These are phyloP conservation scores for Aptenodytes patagonicus DNA, from an alignment of 2,113 vertebrate genomes.

Conservation along the genomic window DNA sequence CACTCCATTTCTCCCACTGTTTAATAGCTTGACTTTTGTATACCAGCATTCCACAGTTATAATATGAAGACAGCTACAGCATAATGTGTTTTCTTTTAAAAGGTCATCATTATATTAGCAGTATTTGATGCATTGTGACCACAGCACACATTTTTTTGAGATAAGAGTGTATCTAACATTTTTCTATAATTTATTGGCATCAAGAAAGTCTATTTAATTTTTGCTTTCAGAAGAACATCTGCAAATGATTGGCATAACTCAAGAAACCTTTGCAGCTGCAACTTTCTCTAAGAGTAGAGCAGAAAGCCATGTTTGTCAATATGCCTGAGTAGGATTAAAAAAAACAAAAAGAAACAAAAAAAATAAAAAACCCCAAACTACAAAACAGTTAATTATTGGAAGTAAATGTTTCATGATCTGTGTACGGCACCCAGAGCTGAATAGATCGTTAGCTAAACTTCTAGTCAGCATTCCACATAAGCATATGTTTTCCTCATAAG, in stretches of 20 bases:
- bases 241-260: slow-evolving; percentile 16
- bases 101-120: slow-evolving; percentile 56
- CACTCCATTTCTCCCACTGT: background rate
- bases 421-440: slow-evolving; percentile 2
- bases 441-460: slow-evolving; percentile 38
- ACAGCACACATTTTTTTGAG: slow-evolving; percentile 2
- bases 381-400: slow-evolving; percentile 42
- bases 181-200: slow-evolving; percentile 36
- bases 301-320: slow-evolving; percentile 44
- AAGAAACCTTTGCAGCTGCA: slow-evolving; percentile 49
- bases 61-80: slow-evolving; percentile 1
- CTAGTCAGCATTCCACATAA: slow-evolving; percentile 29
- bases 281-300: background rate
- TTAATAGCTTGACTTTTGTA: slow-evolving; percentile 7
- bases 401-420: slow-evolving; percentile 28
- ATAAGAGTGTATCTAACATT: slow-evolving; percentile 23
- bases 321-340: slow-evolving; percentile 33
- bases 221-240: slow-evolving; percentile 19
- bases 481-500: background rate
- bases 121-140: slow-evolving; percentile 15
- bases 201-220: slow-evolving; percentile 21
- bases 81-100: slow-evolving; percentile 47
- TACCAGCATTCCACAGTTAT: background rate
- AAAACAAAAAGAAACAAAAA: background rate
- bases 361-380: background rate